Conservation (phyloP, 2,888 invertebrate genomes). For the Herminia tarsipennalis region DNA sequence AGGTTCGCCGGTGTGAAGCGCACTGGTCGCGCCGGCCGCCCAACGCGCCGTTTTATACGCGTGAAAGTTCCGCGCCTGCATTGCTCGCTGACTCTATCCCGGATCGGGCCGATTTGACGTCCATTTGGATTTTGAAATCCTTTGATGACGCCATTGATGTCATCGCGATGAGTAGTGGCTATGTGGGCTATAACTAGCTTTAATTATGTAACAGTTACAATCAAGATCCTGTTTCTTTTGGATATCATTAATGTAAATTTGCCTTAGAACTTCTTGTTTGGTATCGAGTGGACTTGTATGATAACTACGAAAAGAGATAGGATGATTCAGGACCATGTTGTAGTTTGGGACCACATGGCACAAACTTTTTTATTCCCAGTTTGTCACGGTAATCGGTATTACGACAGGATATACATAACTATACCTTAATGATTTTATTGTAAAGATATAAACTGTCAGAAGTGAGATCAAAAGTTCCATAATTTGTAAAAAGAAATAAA, state of each 20-base stretch:
- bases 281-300: too few species aligned
- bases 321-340: too few species aligned
- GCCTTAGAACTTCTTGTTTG: background rate
- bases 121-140: constrained; percentile 75
- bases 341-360: too few species aligned
- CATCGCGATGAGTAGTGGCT: constrained; percentile 29
- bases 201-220: constrained; percentile 24
- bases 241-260: background rate
- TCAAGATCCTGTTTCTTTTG: background rate
- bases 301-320: too few species aligned
- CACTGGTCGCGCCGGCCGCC: constrained; percentile 79
- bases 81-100: constrained; percentile 68
- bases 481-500: too few species aligned
- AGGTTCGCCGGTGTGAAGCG: constrained; percentile 49
- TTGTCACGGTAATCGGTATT: too few species aligned
- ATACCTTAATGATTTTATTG: too few species aligned
- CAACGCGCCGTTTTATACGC: constrained; percentile 75
- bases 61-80: constrained; percentile 78
- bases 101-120: constrained; percentile 66
- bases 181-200: constrained; percentile 30
- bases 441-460: too few species aligned
- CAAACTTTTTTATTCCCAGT: too few species aligned
- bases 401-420: too few species aligned
- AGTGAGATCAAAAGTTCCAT: too few species aligned
- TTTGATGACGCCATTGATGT: constrained; percentile 67